Evolutionary conservation across 2,113 vertebrate species (phyloP), one percentile per base, ranked within the genome.

Genomic region (Xenopus borealis): DNA sequence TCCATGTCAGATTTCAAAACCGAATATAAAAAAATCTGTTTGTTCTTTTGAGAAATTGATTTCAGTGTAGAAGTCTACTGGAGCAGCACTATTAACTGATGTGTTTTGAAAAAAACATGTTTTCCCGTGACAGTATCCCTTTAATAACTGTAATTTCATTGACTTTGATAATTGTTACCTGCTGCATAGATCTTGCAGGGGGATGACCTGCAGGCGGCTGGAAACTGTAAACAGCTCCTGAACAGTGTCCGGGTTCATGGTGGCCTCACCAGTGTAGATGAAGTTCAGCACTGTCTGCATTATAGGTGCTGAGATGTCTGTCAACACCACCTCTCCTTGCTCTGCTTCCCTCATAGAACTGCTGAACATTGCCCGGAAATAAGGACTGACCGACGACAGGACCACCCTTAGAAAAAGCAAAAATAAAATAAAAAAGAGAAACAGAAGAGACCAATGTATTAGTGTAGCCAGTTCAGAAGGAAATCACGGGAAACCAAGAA

Each of bases 281-380:
- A 93, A 93, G 72, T 90, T 86, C 72, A 94, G 90, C 66, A 94
- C 87, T 0, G 84, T 89, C 78, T 92, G 88, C 87, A 94, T 91
- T 75, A 93, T 85, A 1, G 84, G 87, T 3, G 92, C 88, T 0
- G 89, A 88, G 80, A 93, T 91, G 46, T 94, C 92, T 79, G 92
- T 87, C 71, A 93, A 79, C 16, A 89, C 85, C 81, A 94, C 93
- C 79, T 93, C 91, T 0, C 89, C 88, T 66, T 91, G 89, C 55
- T 91, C 88, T 12, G 90, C 92, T 85, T 94, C 92, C 4, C 91
- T 91, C 79, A 94, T 83, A 0, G 92, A 90, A 74, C 91, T 92
- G 72, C 91, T 93, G 81, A 94, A 94, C 90, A 93, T 92, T 61
- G 91, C 92, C 33, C 88, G 85, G 67, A 94, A 94, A 75, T 93